These are phyloP conservation scores for Lagodon rhomboides DNA, from an alignment of 2,797 vertebrate species.

Conservation along the genomic window DNA sequence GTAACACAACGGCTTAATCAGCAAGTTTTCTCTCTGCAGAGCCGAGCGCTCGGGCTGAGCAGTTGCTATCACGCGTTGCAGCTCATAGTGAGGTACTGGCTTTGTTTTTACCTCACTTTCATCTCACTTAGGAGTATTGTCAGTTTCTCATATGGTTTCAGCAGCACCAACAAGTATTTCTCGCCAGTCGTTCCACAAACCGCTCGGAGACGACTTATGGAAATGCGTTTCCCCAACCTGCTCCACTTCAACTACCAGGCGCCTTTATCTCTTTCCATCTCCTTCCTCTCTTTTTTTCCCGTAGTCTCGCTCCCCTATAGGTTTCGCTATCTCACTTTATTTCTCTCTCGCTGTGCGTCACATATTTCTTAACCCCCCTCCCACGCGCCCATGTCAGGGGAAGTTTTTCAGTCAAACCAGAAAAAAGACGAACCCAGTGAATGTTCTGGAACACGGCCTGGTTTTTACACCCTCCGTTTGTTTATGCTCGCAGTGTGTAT, in stretches of 20 bases:
- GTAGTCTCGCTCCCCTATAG: background rate
- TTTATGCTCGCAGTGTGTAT: background rate
- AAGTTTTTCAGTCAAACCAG: slow-evolving; percentile 28
- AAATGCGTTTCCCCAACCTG: background rate
- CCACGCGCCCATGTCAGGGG: background rate
- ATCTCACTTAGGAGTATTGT: background rate
- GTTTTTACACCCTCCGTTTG: slow-evolving; percentile 6
- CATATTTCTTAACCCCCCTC: background rate
- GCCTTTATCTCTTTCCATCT: background rate
- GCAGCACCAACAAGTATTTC: background rate
- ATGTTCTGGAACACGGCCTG: slow-evolving; percentile 33
- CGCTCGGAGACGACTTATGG: background rate
- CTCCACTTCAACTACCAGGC: background rate
- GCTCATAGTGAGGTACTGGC: background rate
- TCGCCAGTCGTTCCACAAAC: background rate
- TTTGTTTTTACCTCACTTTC: background rate
- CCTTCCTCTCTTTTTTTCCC: background rate
- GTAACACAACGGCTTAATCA: background rate
- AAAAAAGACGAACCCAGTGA: slow-evolving; percentile 4
- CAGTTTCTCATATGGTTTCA: background rate
- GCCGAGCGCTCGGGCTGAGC: background rate
- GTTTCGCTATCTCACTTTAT: background rate
- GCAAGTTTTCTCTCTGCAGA: background rate
- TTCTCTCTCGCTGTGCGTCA: background rate
- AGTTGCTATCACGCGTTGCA: background rate